Base-by-base conservation (phyloP, 2,113 vertebrate genomes). In the Abramis brama region DNA sequence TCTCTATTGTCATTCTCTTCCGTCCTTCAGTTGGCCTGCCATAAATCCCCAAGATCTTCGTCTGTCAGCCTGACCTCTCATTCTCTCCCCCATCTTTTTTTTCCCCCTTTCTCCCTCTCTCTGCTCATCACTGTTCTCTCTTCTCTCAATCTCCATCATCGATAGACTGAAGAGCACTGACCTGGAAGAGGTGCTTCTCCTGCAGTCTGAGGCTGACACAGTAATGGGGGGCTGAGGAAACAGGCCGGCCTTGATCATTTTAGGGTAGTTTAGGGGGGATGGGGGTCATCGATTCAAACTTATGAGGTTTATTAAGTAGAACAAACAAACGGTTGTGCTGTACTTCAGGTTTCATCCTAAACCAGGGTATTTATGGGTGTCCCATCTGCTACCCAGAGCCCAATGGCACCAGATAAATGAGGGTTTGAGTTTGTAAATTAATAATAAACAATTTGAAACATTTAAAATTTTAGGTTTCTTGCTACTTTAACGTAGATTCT, bases 161-260 rank as follows among this genome's bases (percentile, higher is more conserved):
- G 27, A 68, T 23, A 25, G 23, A 79, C 83, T 86, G 74, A 87
- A 85, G 78, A 82, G 64, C 86, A 82, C 39, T 90, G 89, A 84
- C 87, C 89, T 89, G 87, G 89, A 89, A 90, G 84, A 84, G 78
- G 73, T 47, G 73, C 79, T 83, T 90, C 79, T 30, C 25, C 76
- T 74, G 77, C 59, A 85, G 85, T 83, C 59, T 66, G 30, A 77
- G n/a, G n/a, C 70, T 36, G 77, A 74, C 59, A 81, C 59, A 68
- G 52, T 52, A 39, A 6, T 15, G 60, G 80, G 62, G 85, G 79
- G 60, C 9, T 47, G 45, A 43, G 75, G 76, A 79, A 62, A 15
- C 79, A 43, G 66, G 30, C 66, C 19, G 23, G 39, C 79, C 30
- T 64, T 81, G 79, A 81, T 81, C 25, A 43, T 64, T 81, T 81